Percentiles rank a stretch among this genome's conserved stretches.
Conservation (phyloP, 2,113 vertebrate species). For the Odocoileus virginianus region DNA sequence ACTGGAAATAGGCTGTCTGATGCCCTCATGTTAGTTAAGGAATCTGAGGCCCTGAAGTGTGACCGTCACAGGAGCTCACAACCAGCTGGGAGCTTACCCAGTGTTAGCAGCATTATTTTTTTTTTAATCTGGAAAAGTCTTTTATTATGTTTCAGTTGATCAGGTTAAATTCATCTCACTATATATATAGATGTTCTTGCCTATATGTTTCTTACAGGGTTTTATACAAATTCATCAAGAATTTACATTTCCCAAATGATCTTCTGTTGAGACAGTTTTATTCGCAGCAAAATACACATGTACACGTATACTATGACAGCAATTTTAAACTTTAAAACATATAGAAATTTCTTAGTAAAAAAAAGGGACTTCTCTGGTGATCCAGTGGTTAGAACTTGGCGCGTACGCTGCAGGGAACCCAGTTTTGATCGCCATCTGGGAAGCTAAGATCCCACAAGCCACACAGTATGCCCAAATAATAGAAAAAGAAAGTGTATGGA, state of each 20-base stretch:
- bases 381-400: not conserved
- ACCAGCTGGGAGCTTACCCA: not conserved
- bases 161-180: not conserved
- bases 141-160: not conserved
- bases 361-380: not conserved
- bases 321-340: not conserved
- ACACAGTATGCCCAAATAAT: not conserved
- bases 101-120: not conserved
- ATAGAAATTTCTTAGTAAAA: not conserved
- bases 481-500: not conserved
- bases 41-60: not conserved
- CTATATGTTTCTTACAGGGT: not conserved
- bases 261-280: not conserved
- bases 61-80: not conserved
- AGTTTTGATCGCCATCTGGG: not conserved
- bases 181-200: not conserved
- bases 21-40: not conserved
- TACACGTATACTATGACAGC: not conserved
- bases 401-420: not conserved
- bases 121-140: not conserved
- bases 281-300: not conserved
- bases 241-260: not conserved
- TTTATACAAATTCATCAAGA: not conserved
- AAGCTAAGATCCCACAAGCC: not conserved
- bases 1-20: not conserved